Evolutionary conservation across 2,888 invertebrate genomes (phyloP).

Genomic region (Tiliacea citrago): DNA sequence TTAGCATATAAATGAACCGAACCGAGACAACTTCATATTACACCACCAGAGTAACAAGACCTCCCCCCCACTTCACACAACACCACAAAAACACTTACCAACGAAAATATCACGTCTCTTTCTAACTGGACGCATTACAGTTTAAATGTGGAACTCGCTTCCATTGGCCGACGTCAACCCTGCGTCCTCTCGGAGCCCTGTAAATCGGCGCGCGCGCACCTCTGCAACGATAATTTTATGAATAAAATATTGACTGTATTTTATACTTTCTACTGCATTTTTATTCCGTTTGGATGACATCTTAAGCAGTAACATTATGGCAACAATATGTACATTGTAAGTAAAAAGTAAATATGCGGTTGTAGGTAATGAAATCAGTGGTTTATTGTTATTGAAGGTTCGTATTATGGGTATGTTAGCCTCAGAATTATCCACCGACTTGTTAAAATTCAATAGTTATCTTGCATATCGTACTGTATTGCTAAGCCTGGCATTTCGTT

Average conservation of each 20-base stretch:
- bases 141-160: conserved; percentile 79
- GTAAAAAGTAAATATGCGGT: conserved; percentile 75
- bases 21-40: conserved; percentile 88
- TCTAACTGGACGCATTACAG: conserved; percentile 73
- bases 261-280: conserved; percentile 76
- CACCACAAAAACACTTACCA: conserved; percentile 51
- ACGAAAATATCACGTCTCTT: conserved; percentile 72
- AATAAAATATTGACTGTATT: conserved; percentile 82
- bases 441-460: conserved; percentile 71
- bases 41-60: conserved; percentile 73
- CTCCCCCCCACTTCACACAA: conserved; percentile 66
- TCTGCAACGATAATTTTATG: conserved; percentile 71
- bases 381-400: conserved; percentile 79
- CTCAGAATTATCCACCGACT: conserved; percentile 60
- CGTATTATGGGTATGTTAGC: conserved; percentile 75
- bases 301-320: conserved; percentile 79
- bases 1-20: conserved; percentile 90
- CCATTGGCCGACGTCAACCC: conserved; percentile 76
- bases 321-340: conserved; percentile 79
- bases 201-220: conserved; percentile 74
- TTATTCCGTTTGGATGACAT: conserved; percentile 76
- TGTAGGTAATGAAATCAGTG: conserved; percentile 83
- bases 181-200: conserved; percentile 65
- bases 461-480: conserved; percentile 46
- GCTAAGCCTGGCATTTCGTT: conserved; percentile 46